Conservation (phyloP, 2,113 vertebrate species). For the Pteruthius melanotis region DNA sequence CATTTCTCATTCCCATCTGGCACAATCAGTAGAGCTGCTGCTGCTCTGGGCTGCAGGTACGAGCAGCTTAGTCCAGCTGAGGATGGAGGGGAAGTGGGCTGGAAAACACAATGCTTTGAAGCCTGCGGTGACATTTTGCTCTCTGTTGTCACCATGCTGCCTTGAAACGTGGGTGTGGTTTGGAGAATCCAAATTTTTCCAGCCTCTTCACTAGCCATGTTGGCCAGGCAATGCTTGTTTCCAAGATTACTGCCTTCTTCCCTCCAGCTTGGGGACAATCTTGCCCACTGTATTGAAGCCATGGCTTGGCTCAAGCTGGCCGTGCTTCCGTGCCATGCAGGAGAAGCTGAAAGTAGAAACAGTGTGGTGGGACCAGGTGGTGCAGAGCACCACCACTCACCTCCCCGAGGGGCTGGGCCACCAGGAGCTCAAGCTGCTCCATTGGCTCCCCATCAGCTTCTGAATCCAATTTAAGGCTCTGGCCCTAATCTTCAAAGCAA, state of each 20-base stretch:
- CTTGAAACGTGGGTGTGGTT: not conserved
- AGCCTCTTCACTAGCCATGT: not conserved
- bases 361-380: not conserved
- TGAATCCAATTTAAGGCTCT: not conserved
- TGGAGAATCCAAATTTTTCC: not conserved
- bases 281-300: not conserved
- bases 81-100: not conserved
- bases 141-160: not conserved
- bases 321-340: not conserved
- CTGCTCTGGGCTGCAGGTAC: not conserved
- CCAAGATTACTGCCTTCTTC: not conserved
- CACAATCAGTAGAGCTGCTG: not conserved
- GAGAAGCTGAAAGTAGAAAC: not conserved
- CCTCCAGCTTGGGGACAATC: not conserved
- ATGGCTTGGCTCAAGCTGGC: not conserved
- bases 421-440: constrained; percentile 1
- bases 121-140: not conserved
- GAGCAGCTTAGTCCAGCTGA: not conserved
- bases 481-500: constrained; percentile 48
- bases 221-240: not conserved
- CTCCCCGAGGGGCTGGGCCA: not conserved
- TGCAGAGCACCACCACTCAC: not conserved
- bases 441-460: constrained; percentile 15
- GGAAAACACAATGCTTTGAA: not conserved
- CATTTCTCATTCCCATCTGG: not conserved